Base-by-base conservation (phyloP, 2,888 invertebrate genomes). In the Mycalesis mineus region DNA sequence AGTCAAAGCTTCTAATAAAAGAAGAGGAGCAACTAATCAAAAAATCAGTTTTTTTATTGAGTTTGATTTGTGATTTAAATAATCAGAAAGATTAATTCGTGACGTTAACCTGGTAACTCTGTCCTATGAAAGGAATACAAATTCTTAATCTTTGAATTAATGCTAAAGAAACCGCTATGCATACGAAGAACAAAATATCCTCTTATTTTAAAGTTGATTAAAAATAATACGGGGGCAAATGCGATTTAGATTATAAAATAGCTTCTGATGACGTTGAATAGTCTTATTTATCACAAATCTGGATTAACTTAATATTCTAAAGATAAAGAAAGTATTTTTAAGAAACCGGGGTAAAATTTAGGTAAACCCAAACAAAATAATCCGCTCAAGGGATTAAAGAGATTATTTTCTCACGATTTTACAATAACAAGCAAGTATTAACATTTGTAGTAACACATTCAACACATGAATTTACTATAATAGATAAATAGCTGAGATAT, bases 401-500 rank as follows among this genome's bases (percentile, higher is more conserved):
- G 42, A 55, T 57, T 42, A 15, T 11, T 40, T 47, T 44, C 37
- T 62, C 67, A 67, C 67, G 67, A 61, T 60, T 63, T 61, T 52
- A 40, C 45, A 61, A 61, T 64, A 61, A 58, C 58, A 37, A 39
- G 53, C 52, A 22, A 40, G 45, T 36, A 15, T 13, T 50, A 28
- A 31, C 29, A n/a, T 22, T 47, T 39, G 14, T 39, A 37, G 36
- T 42, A 47, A 57, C 61, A 50, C 53, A 65, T 63, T 52, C 37
- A 52, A 57, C 65, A 65, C 62, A 65, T 64, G 53, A 59, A 51
- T 29, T 37, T 58, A 63, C 55, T 63, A 66, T 65, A 64, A 60
- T 63, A 73, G 87, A 87, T 87, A 73, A 85, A 86, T 75, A 56
- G 73, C 65, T 55, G 17, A 70, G 86, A 88, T 88, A 74, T 62